These are phyloP conservation scores for Agriopis aurantiaria DNA, from an alignment of 2,888 invertebrate genomes.

Conservation along the genomic window DNA sequence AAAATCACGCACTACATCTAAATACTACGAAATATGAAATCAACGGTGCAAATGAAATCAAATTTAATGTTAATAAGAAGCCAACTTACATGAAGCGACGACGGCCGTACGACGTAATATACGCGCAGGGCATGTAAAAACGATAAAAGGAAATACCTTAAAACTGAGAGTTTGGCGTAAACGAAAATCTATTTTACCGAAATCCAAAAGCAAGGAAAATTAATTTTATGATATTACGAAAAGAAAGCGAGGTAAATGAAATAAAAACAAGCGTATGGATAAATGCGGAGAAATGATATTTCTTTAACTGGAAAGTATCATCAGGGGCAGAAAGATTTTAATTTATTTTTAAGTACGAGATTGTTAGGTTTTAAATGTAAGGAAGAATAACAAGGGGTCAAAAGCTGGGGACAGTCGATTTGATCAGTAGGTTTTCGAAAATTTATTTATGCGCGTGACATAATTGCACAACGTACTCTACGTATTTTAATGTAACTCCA, in stretches of 20 bases:
- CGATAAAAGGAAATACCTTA: constrained; percentile 78
- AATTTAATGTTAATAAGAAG: constrained; percentile 60
- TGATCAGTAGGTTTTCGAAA: too few species aligned
- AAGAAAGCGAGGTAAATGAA: constrained; percentile 64
- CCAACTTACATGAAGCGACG: constrained; percentile 84
- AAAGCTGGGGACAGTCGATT: too few species aligned
- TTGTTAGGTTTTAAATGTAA: constrained; percentile 7
- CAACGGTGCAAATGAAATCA: constrained; percentile 76
- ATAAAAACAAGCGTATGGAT: constrained; percentile 66
- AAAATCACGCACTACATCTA: constrained; percentile 75
- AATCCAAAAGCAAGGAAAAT: constrained; percentile 67
- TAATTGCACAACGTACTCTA: too few species aligned
- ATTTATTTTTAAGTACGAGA: constrained; percentile 11
- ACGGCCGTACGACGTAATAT: constrained; percentile 74
- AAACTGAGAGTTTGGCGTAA: constrained; percentile 74
- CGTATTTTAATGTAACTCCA: too few species aligned
- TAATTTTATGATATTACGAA: constrained; percentile 59
- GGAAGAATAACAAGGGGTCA: background rate
- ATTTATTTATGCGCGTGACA: too few species aligned
- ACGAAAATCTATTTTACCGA: constrained; percentile 67
- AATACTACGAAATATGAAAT: constrained; percentile 60
- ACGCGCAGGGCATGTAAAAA: constrained; percentile 81
- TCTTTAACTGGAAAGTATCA: constrained; percentile 21
- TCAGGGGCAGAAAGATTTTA: constrained; percentile 9
- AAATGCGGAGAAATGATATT: constrained; percentile 51